Percentiles rank a stretch among this genome's conserved stretches.
phyloP scores from a whole-genome alignment of 2,888 invertebrate species.

The Agriopis leucophaearia region DNA sequence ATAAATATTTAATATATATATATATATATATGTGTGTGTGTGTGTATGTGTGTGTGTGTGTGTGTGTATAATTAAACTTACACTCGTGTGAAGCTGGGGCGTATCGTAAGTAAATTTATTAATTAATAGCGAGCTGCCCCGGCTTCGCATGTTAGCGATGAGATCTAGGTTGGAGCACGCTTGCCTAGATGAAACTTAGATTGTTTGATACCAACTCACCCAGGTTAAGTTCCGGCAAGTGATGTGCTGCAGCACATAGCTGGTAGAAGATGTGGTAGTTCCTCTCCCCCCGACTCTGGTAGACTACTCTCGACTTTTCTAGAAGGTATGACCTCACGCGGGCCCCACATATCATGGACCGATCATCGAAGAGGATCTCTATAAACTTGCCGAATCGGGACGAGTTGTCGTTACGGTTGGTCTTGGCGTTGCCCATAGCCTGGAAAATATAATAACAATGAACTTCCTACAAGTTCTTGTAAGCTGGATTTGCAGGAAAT shows the following conservation, averaged over 20 bases:
- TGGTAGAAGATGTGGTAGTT: slow-evolving; percentile 99
- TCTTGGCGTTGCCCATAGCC: slow-evolving; percentile 99
- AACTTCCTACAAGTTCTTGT: slow-evolving; percentile 15
- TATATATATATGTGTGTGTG: too few relatives aligned
- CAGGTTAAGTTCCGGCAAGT: slow-evolving; percentile 89
- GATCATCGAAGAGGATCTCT: too few relatives aligned
- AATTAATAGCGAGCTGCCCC: too few relatives aligned
- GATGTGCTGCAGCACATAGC: slow-evolving; percentile 92
- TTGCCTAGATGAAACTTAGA: too few relatives aligned
- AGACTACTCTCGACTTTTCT: slow-evolving; percentile 98
- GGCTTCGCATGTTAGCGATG: too few relatives aligned
- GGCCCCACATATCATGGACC: slow-evolving; percentile 96
- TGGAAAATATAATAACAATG: slow-evolving; percentile 59
- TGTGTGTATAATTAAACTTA: too few relatives aligned
- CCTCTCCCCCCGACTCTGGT: slow-evolving; percentile 96
- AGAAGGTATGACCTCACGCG: slow-evolving; percentile 98
- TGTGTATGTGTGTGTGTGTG: too few relatives aligned
- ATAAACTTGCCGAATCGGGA: slow-evolving; percentile 99
- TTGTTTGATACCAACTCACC: slow-evolving; percentile 87
- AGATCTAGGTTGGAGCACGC: too few relatives aligned
- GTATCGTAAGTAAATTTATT: too few relatives aligned
- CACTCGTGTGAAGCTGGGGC: too few relatives aligned
- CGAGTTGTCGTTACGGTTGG: slow-evolving; percentile 98
- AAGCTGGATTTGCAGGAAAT: too few relatives aligned
- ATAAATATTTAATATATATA: too few relatives aligned